Conservation (phyloP, 2,888 invertebrate genomes). For the Amphipyra tragopoginis region DNA sequence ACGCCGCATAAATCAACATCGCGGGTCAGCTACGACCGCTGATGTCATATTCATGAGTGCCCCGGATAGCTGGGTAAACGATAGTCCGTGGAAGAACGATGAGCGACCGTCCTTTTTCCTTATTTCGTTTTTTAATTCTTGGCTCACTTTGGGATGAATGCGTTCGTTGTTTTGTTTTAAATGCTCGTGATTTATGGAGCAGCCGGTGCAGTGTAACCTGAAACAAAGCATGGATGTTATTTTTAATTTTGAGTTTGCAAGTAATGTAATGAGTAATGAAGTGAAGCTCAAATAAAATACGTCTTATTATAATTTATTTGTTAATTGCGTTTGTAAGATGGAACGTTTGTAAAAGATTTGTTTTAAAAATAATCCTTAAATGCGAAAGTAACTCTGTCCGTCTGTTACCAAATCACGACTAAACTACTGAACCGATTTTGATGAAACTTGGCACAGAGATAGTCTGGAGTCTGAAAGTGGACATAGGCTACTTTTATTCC, state of each 20-base stretch:
- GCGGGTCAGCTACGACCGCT: conserved; percentile 75
- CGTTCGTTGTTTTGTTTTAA: conserved; percentile 63
- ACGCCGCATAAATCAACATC: conserved; percentile 80
- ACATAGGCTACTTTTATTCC: too few species aligned
- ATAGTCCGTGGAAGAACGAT: conserved; percentile 67
- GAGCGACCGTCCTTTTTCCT: conserved; percentile 68
- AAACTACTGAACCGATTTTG: too few species aligned
- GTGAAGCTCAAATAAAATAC: too few species aligned
- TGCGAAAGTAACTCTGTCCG: too few species aligned
- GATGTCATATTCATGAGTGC: conserved; percentile 87
- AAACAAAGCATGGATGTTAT: conserved; percentile 73
- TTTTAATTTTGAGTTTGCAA: conserved; percentile 42
- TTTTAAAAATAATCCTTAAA: too few species aligned
- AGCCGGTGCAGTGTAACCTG: conserved; percentile 68
- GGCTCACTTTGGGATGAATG: conserved; percentile 63
- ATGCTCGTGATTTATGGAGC: conserved; percentile 71
- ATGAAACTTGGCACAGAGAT: too few species aligned
- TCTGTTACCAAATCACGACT: too few species aligned
- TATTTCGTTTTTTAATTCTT: conserved; percentile 74
- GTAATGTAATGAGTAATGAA: not conserved
- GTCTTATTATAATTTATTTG: too few species aligned
- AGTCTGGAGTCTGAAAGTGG: too few species aligned
- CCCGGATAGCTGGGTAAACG: conserved; percentile 67
- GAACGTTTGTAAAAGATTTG: too few species aligned
- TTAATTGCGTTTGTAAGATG: too few species aligned